A percentile compares a stretch with the other conserved stretches of the same genome.
phyloP scores from a whole-genome alignment of 2,797 vertebrate genomes.

The Galaxias olidus region DNA sequence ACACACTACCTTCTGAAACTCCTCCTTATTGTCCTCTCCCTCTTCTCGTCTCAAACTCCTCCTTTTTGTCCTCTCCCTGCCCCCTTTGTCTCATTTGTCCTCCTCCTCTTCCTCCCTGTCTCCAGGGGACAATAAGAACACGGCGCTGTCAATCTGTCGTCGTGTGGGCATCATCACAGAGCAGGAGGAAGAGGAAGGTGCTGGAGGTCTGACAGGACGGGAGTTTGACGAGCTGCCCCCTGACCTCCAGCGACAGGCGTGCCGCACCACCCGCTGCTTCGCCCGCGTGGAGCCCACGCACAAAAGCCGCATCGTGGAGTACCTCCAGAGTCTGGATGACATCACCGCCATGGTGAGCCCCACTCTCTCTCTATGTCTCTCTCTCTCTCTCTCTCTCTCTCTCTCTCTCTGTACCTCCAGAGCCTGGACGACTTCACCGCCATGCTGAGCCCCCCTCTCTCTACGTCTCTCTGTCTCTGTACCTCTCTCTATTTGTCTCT shows the following conservation, averaged over 20 bases:
- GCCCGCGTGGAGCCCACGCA: slow-evolving; percentile 80
- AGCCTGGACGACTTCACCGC: slow-evolving; percentile 80
- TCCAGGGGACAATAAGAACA: slow-evolving; percentile 81
- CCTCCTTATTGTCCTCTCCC: too few relatives aligned
- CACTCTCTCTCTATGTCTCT: background rate
- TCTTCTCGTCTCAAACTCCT: too few relatives aligned
- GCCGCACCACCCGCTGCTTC: slow-evolving; percentile 69
- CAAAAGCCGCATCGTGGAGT: slow-evolving; percentile 82
- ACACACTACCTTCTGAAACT: too few relatives aligned
- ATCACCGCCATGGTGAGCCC: slow-evolving; percentile 80
- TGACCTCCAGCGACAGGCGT: slow-evolving; percentile 76
- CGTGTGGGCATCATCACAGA: slow-evolving; percentile 81
- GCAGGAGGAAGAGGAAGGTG: slow-evolving; percentile 76
- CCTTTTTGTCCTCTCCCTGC: too few relatives aligned
- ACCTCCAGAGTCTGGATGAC: slow-evolving; percentile 78
- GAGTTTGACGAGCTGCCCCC: slow-evolving; percentile 81
- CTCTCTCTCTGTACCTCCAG: slow-evolving; percentile 39
- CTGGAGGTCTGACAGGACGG: slow-evolving; percentile 72
- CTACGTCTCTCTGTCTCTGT: background rate
- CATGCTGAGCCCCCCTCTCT: slow-evolving; percentile 64
- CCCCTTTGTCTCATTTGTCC: too few relatives aligned
- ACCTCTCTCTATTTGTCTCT: too few relatives aligned
- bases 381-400: too few relatives aligned
- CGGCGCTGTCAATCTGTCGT: slow-evolving; percentile 79
- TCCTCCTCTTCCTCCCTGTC: background rate